Evolutionary conservation across 2,113 vertebrate genomes (phyloP).

Genomic region (Triplophysa siluroides): DNA sequence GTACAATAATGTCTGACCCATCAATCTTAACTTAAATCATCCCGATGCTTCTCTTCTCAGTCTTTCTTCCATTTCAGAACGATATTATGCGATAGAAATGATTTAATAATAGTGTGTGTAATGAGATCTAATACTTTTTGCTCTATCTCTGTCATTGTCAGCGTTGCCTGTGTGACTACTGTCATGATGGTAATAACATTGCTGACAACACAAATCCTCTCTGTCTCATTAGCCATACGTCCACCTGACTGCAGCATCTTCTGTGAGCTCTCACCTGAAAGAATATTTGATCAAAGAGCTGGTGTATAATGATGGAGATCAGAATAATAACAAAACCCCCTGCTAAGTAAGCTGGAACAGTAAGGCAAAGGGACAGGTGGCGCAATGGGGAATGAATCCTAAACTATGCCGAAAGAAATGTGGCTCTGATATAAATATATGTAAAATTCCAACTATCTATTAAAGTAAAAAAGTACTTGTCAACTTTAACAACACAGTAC

Average conservation of each 20-base stretch:
- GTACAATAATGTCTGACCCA: background rate
- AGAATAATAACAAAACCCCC: constrained; percentile 19
- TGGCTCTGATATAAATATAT: background rate
- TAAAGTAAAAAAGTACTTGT: too few relatives aligned
- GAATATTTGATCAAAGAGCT: constrained; percentile 54
- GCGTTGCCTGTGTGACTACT: background rate
- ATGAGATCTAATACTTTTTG: background rate
- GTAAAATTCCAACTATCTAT: too few relatives aligned
- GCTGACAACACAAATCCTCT: constrained; percentile 2
- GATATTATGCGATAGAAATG: background rate
- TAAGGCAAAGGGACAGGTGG: constrained; percentile 7
- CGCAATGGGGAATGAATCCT: background rate
- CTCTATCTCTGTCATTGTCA: background rate
- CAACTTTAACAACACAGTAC: too few relatives aligned
- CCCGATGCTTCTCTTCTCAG: background rate
- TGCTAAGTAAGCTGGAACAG: constrained; percentile 16
- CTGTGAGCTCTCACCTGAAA: constrained; percentile 20
- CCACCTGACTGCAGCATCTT: constrained; percentile 19
- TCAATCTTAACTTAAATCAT: background rate
- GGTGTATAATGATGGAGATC: constrained; percentile 11
- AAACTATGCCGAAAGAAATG: background rate
- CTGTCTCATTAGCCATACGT: background rate
- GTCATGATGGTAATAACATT: background rate
- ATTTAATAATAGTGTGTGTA: background rate
- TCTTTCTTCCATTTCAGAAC: background rate